phyloP scores from a whole-genome alignment of 2,888 invertebrate species.

The Eristalis pertinax region DNA sequence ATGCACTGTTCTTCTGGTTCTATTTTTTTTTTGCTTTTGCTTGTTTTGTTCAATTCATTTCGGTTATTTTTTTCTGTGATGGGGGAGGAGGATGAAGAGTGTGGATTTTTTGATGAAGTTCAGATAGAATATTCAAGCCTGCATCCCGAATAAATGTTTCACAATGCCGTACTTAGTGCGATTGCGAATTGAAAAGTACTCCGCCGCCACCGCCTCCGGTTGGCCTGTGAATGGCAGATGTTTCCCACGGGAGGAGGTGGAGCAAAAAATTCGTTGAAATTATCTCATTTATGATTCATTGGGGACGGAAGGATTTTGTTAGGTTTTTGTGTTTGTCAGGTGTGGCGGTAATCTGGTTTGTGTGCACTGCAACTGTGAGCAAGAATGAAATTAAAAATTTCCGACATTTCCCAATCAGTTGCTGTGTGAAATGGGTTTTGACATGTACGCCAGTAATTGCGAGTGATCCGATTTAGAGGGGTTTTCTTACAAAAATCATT shows the following conservation, averaged over 20 bases:
- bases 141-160: constrained; percentile 60
- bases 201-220: not conserved
- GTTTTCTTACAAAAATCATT: no score
- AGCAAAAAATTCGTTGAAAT: constrained; percentile 7
- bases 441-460: no score
- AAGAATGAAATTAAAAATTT: not conserved
- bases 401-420: no score
- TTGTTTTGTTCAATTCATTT: no score
- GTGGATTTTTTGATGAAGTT: constrained; percentile 1
- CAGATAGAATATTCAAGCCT: constrained; percentile 68
- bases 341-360: constrained; percentile 10
- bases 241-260: constrained; percentile 1
- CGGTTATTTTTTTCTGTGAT: not conserved
- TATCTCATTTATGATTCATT: constrained; percentile 33
- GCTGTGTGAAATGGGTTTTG: no score
- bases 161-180: constrained; percentile 56
- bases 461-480: no score
- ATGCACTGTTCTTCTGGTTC: constrained; percentile 21
- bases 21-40: not conserved
- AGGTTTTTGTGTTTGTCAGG: not conserved
- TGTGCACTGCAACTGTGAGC: not conserved
- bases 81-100: no score
- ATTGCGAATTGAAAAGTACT: constrained; percentile 52
- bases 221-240: not conserved
- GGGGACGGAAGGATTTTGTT: not conserved